A percentile compares a stretch with the other conserved stretches of the same genome.
These are phyloP conservation scores for Aurelia aurita complex sp. Pacific DNA, from an alignment of 30 jellyfish, hydroid and myxozoan species.

Conservation along the genomic window DNA sequence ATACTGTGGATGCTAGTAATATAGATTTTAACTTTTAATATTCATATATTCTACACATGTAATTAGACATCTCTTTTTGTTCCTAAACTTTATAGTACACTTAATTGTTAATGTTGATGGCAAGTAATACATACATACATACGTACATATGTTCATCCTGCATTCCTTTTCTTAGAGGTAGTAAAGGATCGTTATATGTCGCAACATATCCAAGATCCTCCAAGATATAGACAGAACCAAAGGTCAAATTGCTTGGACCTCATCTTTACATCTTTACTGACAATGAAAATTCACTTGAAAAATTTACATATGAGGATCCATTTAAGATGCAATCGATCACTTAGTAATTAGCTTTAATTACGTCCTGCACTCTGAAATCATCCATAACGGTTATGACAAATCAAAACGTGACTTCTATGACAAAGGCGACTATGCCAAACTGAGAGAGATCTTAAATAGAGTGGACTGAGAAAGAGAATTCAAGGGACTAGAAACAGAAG, in stretches of 20 bases:
- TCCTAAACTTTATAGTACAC: too few species aligned
- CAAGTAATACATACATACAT: too few species aligned
- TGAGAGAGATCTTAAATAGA: background rate
- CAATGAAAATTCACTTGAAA: background rate
- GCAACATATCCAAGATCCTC: background rate
- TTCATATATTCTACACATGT: too few species aligned
- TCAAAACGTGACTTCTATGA: background rate
- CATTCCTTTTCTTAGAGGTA: too few species aligned
- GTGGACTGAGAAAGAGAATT: too few species aligned
- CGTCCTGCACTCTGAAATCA: conserved; percentile 1
- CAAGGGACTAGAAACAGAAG: too few species aligned
- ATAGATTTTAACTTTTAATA: too few species aligned
- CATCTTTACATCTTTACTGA: too few species aligned
- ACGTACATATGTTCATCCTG: too few species aligned
- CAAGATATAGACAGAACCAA: background rate
- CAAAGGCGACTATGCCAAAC: background rate
- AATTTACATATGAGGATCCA: background rate
- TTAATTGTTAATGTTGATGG: too few species aligned
- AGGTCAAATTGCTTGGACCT: background rate
- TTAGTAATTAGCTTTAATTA: background rate
- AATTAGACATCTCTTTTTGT: too few species aligned
- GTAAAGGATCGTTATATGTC: background rate
- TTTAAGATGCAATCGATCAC: background rate
- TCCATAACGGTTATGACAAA: background rate
- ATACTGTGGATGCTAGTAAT: too few species aligned